Evolutionary conservation across 2,113 vertebrate species (phyloP), one percentile per base, ranked within the genome.

Genomic region (Tamias sibiricus): DNA sequence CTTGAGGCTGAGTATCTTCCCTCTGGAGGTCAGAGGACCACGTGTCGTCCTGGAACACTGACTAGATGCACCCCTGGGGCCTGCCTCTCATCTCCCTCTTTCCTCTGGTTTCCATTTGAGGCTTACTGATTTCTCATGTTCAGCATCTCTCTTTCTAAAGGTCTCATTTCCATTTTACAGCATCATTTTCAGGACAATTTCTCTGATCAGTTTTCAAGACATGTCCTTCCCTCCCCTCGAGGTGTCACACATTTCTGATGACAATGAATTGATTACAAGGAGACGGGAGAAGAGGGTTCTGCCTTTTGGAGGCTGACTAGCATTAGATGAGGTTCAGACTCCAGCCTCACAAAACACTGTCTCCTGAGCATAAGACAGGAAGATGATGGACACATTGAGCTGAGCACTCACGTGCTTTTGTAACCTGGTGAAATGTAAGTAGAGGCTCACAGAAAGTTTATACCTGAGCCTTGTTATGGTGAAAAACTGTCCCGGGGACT

Each of bases 111-210:
- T 93, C 71, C 24, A 44, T 52, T 24, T 3, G 69, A 87, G 89
- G 83, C 93, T 95, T 84, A 32, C 97, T 92, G 93, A 93, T 94
- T 97, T 93, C 89, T 89, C 90, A 19, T 52, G 87, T 91, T 97
- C 87, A 91, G 94, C 82, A 79, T 68, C 91, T 97, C 93, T 97
- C 93, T 88, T 94, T 92, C 95, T 96, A 98, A 98, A 98, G 97
- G 97, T 97, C 98, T 98, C 96, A 97, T 98, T 98, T 98, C 97
- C 98, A 98, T 98, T 97, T 98, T 97, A 98, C 84, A 91, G 85
- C 97, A 95, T 96, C 91, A 96, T 95, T 98, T 98, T 95, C 87
- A 92, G 96, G 93, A 95, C 95, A 92, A 88, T 97, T 97, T 96
- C 92, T 95, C 97, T 93, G 90, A 96, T 98, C 95, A 68, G 95